These are phyloP conservation scores for Listrodromus nycthemerus DNA, from an alignment of 2,888 invertebrate species.

Conservation along the genomic window DNA sequence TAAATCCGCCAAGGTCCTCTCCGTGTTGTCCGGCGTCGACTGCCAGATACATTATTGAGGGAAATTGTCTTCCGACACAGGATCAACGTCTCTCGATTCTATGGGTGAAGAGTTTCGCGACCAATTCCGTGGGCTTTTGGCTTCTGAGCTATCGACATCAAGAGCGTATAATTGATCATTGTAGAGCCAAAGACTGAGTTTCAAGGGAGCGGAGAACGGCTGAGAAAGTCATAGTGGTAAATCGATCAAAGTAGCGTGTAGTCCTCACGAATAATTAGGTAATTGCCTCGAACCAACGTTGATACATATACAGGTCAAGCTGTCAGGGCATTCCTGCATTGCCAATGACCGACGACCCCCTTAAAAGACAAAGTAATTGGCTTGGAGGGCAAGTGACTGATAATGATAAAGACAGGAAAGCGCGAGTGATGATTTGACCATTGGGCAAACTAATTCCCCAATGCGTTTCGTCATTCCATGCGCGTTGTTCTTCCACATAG, in stretches of 20 bases:
- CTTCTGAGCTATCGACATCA: neutral
- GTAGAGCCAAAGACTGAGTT: neutral
- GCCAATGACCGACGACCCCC: neutral
- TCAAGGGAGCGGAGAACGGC: neutral
- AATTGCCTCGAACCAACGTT: conserved; percentile 6
- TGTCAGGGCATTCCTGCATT: neutral
- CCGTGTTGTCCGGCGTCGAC: neutral
- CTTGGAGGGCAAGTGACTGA: neutral
- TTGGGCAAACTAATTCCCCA: neutral
- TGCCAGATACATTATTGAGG: neutral
- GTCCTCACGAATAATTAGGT: conserved; percentile 46
- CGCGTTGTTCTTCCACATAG: neutral
- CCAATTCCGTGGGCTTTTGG: neutral
- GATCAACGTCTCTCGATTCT: neutral
- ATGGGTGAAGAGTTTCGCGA: neutral
- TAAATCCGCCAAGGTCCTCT: neutral
- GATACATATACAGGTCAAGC: conserved; percentile 3
- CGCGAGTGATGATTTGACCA: neutral
- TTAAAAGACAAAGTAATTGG: conserved; percentile 22
- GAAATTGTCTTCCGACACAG: neutral
- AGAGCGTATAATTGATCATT: neutral
- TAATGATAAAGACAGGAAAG: conserved; percentile 12
- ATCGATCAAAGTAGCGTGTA: conserved; percentile 15
- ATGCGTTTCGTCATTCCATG: neutral
- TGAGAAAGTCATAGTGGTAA: conserved; percentile 1